Evolutionary conservation across 2,113 vertebrate species (phyloP).

Genomic region (Pitta sordida): DNA sequence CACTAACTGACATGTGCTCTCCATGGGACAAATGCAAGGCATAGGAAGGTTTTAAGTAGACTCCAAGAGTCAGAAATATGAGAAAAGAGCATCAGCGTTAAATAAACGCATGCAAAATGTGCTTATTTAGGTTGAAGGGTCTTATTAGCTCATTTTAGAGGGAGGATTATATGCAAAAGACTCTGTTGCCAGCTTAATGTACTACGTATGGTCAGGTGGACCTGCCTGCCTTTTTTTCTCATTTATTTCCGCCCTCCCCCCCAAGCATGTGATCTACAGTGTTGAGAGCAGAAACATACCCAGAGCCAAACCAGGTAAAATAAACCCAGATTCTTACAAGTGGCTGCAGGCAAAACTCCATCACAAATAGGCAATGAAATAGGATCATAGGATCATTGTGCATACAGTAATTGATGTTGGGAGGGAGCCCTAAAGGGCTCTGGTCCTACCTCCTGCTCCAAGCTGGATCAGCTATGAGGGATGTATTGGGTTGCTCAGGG

Average conservation of each 20-base stretch:
- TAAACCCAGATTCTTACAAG: neutral
- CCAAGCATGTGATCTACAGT: neutral
- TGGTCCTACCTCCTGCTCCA: neutral
- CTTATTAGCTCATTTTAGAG: neutral
- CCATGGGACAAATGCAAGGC: neutral
- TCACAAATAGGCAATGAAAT: neutral
- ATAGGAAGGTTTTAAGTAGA: neutral
- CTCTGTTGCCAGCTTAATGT: neutral
- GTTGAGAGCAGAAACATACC: neutral
- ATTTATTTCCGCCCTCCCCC: neutral
- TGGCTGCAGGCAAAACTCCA: neutral
- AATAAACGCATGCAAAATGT: neutral
- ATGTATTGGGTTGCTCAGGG: neutral
- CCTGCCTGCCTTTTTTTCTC: neutral
- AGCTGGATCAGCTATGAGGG: neutral
- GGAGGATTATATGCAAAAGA: neutral
- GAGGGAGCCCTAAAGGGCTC: neutral
- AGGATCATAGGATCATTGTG: neutral
- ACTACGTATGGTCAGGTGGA: neutral
- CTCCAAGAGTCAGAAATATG: neutral
- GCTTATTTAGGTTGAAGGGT: neutral
- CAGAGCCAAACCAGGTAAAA: neutral
- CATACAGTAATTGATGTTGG: neutral
- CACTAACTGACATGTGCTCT: accelerated
- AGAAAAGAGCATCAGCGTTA: neutral